These are phyloP conservation scores for Nematopogon swammerdamellus DNA, from an alignment of 2,888 invertebrate genomes.

Conservation along the genomic window DNA sequence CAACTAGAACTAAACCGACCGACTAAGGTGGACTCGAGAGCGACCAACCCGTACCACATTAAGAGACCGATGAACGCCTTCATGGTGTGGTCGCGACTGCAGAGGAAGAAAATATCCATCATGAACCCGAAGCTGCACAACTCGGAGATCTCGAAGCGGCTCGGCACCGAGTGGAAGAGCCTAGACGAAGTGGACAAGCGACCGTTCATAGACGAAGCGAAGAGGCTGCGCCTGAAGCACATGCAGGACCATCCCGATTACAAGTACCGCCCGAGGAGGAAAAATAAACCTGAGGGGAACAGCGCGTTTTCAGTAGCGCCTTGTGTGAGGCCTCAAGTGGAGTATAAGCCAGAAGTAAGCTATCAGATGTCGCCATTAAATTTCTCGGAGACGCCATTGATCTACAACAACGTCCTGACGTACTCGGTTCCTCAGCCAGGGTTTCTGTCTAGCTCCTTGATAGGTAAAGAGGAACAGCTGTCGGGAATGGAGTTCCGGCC, in stretches of 20 bases:
- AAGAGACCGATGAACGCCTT: slow-evolving; percentile 98
- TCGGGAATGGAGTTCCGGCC: slow-evolving; percentile 36
- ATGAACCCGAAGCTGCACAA: slow-evolving; percentile 79
- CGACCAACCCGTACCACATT: slow-evolving; percentile 66
- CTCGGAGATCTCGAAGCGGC: slow-evolving; percentile 75
- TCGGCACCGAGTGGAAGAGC: slow-evolving; percentile 84
- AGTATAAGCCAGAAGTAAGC: slow-evolving; percentile 24
- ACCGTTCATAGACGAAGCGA: slow-evolving; percentile 89
- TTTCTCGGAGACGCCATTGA: slow-evolving; percentile 34
- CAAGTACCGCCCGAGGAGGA: slow-evolving; percentile 64
- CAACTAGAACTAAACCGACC: not conserved
- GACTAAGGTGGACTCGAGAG: slow-evolving; percentile 35
- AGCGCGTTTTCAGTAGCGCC: not conserved
- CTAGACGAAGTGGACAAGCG: slow-evolving; percentile 74
- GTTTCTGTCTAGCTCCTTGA: slow-evolving; percentile 28
- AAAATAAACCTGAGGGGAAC: slow-evolving; percentile 48
- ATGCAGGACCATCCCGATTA: slow-evolving; percentile 72
- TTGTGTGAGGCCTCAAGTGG: slow-evolving; percentile 19
- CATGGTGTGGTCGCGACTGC: slow-evolving; percentile 96
- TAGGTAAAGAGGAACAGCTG: slow-evolving; percentile 34
- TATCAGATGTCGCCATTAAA: slow-evolving; percentile 29
- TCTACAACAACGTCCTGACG: slow-evolving; percentile 45
- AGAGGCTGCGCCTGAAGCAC: slow-evolving; percentile 67
- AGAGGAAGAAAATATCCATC: slow-evolving; percentile 78
- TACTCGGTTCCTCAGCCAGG: slow-evolving; percentile 33